Percentiles rank a stretch among this genome's conserved stretches.
Evolutionary conservation across 2,113 vertebrate genomes (phyloP).

Genomic region (Rissa tridactyla): DNA sequence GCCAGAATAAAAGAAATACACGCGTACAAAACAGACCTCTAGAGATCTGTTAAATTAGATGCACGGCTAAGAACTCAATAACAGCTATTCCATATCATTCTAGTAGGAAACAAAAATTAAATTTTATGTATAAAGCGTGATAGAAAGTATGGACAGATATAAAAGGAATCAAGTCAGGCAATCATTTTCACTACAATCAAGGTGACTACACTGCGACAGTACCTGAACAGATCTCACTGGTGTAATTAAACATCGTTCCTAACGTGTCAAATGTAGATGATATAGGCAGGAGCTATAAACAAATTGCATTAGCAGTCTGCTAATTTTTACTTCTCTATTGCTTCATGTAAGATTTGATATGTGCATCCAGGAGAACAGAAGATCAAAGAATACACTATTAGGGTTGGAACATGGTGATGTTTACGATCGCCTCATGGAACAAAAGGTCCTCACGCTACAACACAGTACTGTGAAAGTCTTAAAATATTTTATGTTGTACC

Average conservation of each 20-base stretch:
- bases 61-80: not conserved
- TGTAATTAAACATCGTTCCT: not conserved
- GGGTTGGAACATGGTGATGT: not conserved
- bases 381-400: not conserved
- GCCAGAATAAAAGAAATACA: not conserved
- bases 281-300: not conserved
- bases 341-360: not conserved
- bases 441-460: not conserved
- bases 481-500: not conserved
- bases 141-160: not conserved
- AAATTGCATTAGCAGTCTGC: not conserved
- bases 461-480: not conserved
- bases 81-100: not conserved
- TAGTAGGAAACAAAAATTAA: not conserved
- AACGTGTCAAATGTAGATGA: not conserved
- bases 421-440: not conserved
- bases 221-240: not conserved
- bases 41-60: not conserved
- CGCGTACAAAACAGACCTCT: not conserved
- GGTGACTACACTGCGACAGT: not conserved
- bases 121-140: not conserved
- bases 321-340: not conserved
- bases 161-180: not conserved
- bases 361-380: not conserved
- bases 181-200: not conserved